Evolutionary conservation across 2,113 vertebrate species (phyloP).

Genomic region (Oryzias celebensis): DNA sequence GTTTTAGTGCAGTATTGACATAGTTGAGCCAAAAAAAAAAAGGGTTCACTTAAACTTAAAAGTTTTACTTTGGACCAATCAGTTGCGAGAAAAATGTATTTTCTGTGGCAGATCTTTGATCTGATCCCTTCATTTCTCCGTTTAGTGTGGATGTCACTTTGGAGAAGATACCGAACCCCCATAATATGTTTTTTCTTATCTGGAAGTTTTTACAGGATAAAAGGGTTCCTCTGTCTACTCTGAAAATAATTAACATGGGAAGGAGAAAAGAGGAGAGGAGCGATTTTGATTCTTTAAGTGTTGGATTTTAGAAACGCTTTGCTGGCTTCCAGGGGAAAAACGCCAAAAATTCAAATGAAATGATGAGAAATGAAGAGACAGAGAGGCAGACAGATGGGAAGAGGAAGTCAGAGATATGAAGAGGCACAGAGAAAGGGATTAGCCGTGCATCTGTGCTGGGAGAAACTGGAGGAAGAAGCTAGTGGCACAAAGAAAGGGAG

Average conservation of each 20-base stretch:
- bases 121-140: no score
- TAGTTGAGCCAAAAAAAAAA: no score
- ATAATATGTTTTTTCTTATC: no score
- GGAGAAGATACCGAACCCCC: no score
- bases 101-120: no score
- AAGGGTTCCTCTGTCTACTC: background rate
- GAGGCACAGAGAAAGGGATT: slow-evolving; percentile 37
- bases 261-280: background rate
- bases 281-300: slow-evolving; percentile 8
- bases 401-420: slow-evolving; percentile 42
- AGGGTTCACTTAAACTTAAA: no score
- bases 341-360: slow-evolving; percentile 16
- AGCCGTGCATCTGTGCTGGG: slow-evolving; percentile 39
- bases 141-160: no score
- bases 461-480: slow-evolving; percentile 20
- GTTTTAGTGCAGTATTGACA: no score
- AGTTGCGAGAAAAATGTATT: no score
- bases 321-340: background rate
- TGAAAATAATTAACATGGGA: slow-evolving; percentile 1
- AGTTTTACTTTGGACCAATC: no score
- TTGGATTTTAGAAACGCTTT: background rate
- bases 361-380: slow-evolving; percentile 14
- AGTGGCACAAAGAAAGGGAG: slow-evolving; percentile 30
- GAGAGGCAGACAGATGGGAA: slow-evolving; percentile 41
- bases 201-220: background rate